These are phyloP conservation scores for Bursaphelenchus okinawaensis DNA, from an alignment of 2,888 invertebrate genomes.

Conservation along the genomic window DNA sequence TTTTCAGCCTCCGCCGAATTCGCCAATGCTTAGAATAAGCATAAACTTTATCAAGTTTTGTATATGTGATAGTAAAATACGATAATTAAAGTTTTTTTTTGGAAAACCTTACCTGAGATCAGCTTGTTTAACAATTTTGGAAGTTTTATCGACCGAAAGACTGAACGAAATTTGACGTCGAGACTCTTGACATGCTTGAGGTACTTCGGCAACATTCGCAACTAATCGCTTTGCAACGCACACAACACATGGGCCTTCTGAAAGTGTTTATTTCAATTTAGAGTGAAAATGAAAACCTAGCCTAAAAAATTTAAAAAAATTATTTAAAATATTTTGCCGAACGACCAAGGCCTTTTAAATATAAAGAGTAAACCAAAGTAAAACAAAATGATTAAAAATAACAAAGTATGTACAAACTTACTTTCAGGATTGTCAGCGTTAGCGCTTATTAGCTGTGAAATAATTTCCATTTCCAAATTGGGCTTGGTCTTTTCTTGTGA, in stretches of 20 bases:
- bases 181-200: neutral
- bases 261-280: too few relatives aligned
- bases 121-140: neutral
- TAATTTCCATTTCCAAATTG: neutral
- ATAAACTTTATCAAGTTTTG: too few relatives aligned
- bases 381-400: neutral
- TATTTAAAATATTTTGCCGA: neutral
- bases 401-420: neutral
- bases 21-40: too few relatives aligned
- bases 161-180: neutral
- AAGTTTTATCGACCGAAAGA: neutral
- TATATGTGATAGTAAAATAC: too few relatives aligned
- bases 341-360: too few relatives aligned
- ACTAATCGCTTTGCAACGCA: slow-evolving; percentile 2
- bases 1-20: too few relatives aligned
- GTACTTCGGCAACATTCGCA: neutral
- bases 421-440: neutral
- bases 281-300: neutral
- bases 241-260: slow-evolving; percentile 9
- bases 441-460: neutral
- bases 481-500: neutral
- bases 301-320: neutral
- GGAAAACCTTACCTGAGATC: neutral
- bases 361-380: too few relatives aligned
- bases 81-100: neutral